phyloP scores from a whole-genome alignment of 2,888 invertebrate genomes.

The Microplitis deprimator region DNA sequence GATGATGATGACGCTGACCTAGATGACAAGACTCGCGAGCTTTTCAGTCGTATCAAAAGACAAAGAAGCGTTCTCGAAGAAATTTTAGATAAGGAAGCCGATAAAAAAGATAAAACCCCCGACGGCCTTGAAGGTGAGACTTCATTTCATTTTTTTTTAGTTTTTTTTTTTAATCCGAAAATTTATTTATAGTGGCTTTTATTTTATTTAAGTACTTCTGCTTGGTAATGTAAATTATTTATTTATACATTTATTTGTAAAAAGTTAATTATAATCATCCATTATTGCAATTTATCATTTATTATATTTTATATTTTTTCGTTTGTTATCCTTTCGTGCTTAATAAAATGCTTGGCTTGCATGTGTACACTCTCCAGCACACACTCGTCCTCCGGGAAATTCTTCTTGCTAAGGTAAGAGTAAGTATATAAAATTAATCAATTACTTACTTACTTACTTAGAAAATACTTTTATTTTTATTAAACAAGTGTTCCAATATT shows the following conservation, averaged over 20 bases:
- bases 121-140: constrained; percentile 53
- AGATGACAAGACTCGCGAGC: constrained; percentile 77
- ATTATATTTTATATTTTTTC: not conserved
- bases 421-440: constrained; percentile 1
- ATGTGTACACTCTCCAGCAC: constrained; percentile 25
- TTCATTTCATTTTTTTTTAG: not conserved
- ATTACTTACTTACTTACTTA: not conserved
- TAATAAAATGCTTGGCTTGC: constrained; percentile 43
- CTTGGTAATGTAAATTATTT: not conserved
- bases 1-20: constrained; percentile 73
- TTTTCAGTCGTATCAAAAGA: constrained; percentile 78
- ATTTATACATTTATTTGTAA: not conserved
- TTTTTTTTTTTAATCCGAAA: not conserved
- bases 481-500: not conserved
- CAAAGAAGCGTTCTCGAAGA: constrained; percentile 82
- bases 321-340: constrained; percentile 22
- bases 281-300: constrained; percentile 4
- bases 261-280: not conserved
- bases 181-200: constrained; percentile 6
- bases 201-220: not conserved
- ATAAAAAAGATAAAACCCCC: constrained; percentile 47
- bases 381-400: not conserved
- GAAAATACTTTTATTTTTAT: not conserved
- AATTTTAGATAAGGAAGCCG: constrained; percentile 76
- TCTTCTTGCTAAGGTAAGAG: constrained; percentile 19